Percentiles rank a stretch among this genome's conserved stretches.
phyloP scores from a whole-genome alignment of 2,113 vertebrate species.

The Arenaria interpres region DNA sequence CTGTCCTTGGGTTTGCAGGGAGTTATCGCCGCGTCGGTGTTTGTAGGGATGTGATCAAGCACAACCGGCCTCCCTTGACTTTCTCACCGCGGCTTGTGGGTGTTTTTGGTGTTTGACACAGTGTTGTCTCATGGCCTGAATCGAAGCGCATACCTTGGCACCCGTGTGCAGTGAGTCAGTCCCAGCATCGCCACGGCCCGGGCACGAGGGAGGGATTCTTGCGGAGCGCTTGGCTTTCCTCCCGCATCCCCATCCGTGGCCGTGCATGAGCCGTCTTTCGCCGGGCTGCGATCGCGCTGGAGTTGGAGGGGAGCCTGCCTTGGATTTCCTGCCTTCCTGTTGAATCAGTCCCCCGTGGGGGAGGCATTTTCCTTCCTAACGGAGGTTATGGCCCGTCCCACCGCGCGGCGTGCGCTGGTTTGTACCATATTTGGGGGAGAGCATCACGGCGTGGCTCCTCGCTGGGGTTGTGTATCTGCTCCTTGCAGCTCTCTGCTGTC shows the following conservation, averaged over 20 bases:
- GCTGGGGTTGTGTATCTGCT: not conserved
- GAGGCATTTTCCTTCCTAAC: slow-evolving; percentile 58
- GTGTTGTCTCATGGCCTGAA: slow-evolving; percentile 4
- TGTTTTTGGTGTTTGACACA: not conserved
- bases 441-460: not conserved
- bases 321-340: slow-evolving; percentile 72
- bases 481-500: not conserved
- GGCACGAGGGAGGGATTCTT: slow-evolving; percentile 52
- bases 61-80: not conserved
- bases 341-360: slow-evolving; percentile 29
- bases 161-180: not conserved
- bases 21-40: not conserved
- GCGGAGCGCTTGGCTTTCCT: not conserved
- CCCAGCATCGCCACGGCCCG: slow-evolving; percentile 33
- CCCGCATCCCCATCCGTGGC: slow-evolving; percentile 23
- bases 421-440: not conserved
- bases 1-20: not conserved
- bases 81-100: not conserved
- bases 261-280: slow-evolving; percentile 14
- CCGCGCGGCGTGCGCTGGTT: not conserved
- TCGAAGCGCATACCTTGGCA: slow-evolving; percentile 51
- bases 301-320: slow-evolving; percentile 50
- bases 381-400: not conserved
- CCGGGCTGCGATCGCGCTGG: not conserved
- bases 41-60: not conserved